Evolutionary conservation across 1,140 invertebrate species (phyloP), one percentile per base, ranked within the genome.

Genomic region (Leptinotarsa undecemlineata): DNA sequence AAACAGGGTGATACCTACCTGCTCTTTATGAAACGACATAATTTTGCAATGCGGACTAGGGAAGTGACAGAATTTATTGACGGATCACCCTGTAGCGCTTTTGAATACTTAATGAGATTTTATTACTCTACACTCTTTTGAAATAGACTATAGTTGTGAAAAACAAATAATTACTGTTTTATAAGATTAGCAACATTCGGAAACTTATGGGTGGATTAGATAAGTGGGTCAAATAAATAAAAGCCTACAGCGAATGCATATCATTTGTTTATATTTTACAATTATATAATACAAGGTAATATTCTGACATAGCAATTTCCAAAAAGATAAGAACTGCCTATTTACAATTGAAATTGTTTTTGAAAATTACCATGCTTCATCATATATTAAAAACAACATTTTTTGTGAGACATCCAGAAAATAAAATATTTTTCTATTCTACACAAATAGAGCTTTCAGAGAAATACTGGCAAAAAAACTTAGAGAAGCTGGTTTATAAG

Each of bases 191-290:
- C 8, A 42, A 42, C 33, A 42, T 42, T 42, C 5, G 6, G 11
- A 42, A 42, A 42, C 33, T 11, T 11, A 8, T 42, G 2, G 8
- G 8, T 42, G 33, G 8, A 42, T 42, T 42, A 42, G 33, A 11
- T 42, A 42, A 11, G 11, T 42, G 8, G 33, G 8, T 42, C 33
- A 64, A 64, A 64, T 64, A 26, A 64, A 64, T 23, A 64, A 23
- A 14, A 15, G 63, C 14, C 33, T 42, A 42, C 20, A 23, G 17
- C 57, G 62, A 33, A 70, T 78, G 69, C 60, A 73, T 74, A 74
- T 78, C 74, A 78, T 78, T 75, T 77, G 78, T 79, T 79, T 79
- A 79, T 79, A 79, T 77, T 73, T 79, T 79, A 79, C 78, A 79
- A 62, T 76, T 77, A 79, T 79, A 79, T 75, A 74, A 71, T 79